Base-by-base conservation (phyloP, 2,888 invertebrate species). In the Himalopsyche anomala region DNA sequence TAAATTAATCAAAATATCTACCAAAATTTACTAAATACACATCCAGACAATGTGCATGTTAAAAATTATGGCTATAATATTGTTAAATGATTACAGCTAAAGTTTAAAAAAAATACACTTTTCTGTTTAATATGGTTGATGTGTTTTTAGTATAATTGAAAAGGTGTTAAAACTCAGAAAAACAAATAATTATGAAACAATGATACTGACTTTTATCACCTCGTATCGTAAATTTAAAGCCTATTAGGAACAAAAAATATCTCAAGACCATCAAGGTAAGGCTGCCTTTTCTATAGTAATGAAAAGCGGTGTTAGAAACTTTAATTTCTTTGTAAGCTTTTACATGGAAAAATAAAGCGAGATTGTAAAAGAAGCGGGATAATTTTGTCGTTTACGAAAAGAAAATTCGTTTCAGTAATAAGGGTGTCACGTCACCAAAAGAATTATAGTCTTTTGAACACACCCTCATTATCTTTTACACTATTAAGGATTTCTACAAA, bases 321-420 rank as follows among this genome's bases (percentile, higher is more conserved):
- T 36, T 74, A 74, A 74, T 74, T 74, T 74, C 74, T 74, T 38
- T 74, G 74, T 74, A 74, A 38, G 38, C 74, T 36, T 74, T 74
- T 74, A 74, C 74, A 36, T 36, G 62, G 36, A 74, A 74, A 74
- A 36, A 74, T 74, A 74, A 38, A 74, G 74, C 2, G 38, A 74
- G 74, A 74, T 74, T 74, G 74, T 36, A 74, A 36, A 74, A n/a
- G 51, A 80, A 28, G 80, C 80, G 42, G 51, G 45, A 80, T 80
- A 80, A 80, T 80, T 80, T 80, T 80, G 45, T 80, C 80, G 51
- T 45, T 80, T 80, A 51, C 40, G 42, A 51, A 51, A 45, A 28
- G 51, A 42, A 80, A 80, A 45, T 80, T 51, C 51, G 80, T 42
- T 51, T 45, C 42, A 15, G 45, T 80, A 80, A 80, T 80, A 42